Base-by-base conservation (phyloP, 2,888 invertebrate species). In the Eucera pruinosa region DNA sequence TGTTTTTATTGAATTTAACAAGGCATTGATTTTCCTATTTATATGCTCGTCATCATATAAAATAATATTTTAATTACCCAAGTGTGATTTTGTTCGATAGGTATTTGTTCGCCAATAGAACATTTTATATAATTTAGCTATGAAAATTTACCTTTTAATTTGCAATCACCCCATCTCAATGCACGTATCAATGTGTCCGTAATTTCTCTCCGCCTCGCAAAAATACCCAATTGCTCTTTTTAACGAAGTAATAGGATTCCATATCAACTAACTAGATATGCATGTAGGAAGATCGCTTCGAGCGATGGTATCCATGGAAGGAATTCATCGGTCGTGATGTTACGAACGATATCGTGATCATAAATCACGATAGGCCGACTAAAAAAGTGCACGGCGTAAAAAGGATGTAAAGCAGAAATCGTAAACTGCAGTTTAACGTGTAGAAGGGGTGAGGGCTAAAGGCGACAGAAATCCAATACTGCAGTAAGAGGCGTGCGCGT, bases 351-450 rank as follows among this genome's bases (percentile, higher is more conserved):
- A 74, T 64, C 62, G 52, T 58, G 71, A 65, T 75, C 74, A 57
- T 75, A 75, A 75, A 75, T 75, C 71, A 75, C 64, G 64, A 71
- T 65, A 60, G 58, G 23, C n/a, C 23, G 45, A 39, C 58, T 64
- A 65, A 75, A 74, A n/a, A 71, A 71, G 73, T 39, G 52, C 25
- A 23, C 36, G 23, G 45, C 64, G 64, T 71, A 75, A 75, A 75
- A 75, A 39, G 58, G 74, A 71, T 64, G 74, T 75, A 75, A 75
- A 75, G 58, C 71, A 71, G 74, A 75, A 71, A 71, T 75, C 74
- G 71, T 75, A 71, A 71, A 75, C 74, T 71, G 71, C 71, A 65
- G 64, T 71, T 75, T 64, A 71, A 75, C 71, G 74, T 41, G 71
- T 45, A 58, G 52, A 20, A 23, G 0, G 33, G 9, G 43, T 0